Percentiles rank a stretch among this genome's conserved stretches.
phyloP scores from a whole-genome alignment of 2,888 invertebrate species.

The Acanthosepion lycidas region DNA sequence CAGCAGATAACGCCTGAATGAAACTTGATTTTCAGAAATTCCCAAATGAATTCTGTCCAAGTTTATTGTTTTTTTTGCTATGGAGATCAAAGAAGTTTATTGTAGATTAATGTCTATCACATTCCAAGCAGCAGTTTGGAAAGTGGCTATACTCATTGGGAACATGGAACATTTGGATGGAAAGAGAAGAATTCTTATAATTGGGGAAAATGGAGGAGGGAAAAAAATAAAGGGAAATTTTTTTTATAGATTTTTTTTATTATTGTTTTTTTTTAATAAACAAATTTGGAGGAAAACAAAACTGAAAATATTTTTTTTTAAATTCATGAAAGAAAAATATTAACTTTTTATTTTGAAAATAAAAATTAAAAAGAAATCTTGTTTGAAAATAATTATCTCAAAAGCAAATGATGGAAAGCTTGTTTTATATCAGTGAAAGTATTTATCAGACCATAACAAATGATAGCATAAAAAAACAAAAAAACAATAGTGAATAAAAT shows the following conservation, averaged over 20 bases:
- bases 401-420: no score
- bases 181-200: neutral
- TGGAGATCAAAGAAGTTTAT: constrained; percentile 18
- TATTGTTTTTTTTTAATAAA: no score
- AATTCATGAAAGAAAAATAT: no score
- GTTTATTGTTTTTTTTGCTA: neutral
- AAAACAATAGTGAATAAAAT: no score
- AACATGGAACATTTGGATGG: neutral
- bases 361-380: no score
- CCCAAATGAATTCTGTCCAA: neutral
- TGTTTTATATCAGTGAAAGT: no score
- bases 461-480: no score
- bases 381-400: no score
- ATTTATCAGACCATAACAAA: no score
- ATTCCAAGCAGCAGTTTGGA: neutral
- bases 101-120: neutral
- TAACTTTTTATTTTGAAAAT: no score
- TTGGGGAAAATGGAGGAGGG: neutral
- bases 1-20: neutral
- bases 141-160: neutral
- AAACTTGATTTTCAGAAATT: neutral
- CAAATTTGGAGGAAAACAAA: no score
- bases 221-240: neutral
- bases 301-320: no score
- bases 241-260: neutral